phyloP scores from a whole-genome alignment of 2,888 invertebrate species.

The Mystacides longicornis region DNA sequence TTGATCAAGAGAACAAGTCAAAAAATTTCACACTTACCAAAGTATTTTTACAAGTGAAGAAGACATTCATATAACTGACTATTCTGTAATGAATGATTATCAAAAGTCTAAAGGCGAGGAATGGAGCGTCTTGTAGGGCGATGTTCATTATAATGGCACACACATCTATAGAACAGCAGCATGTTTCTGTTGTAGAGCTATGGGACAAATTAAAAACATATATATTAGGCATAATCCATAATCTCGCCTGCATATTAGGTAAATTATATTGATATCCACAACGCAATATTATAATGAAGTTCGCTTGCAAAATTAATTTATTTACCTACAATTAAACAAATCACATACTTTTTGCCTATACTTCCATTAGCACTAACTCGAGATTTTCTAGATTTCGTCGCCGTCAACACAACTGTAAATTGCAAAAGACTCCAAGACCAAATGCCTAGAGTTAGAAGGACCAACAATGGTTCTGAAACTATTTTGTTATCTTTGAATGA shows the following conservation, averaged over 20 bases:
- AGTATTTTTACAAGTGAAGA: slow-evolving; percentile 89
- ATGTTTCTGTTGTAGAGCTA: slow-evolving; percentile 52
- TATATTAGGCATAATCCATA: not conserved
- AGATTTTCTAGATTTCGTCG: slow-evolving; percentile 73
- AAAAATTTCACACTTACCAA: slow-evolving; percentile 59
- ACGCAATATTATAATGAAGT: not conserved
- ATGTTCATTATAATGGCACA: slow-evolving; percentile 86
- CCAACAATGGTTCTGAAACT: slow-evolving; percentile 68
- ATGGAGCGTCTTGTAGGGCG: slow-evolving; percentile 79
- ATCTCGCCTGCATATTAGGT: not conserved
- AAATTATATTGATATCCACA: not conserved
- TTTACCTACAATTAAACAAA: too few relatives aligned
- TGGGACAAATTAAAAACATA: not conserved
- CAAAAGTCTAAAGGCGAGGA: slow-evolving; percentile 75
- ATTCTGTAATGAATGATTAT: slow-evolving; percentile 83
- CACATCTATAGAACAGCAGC: slow-evolving; percentile 82
- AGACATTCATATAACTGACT: slow-evolving; percentile 91
- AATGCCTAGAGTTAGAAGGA: slow-evolving; percentile 78
- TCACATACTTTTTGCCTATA: slow-evolving; percentile 19
- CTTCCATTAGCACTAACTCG: slow-evolving; percentile 49
- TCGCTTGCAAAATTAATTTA: not conserved
- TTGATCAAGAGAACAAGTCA: too few relatives aligned
- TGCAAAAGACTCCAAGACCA: slow-evolving; percentile 93
- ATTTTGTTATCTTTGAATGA: slow-evolving; percentile 88
- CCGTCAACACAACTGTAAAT: slow-evolving; percentile 89